Evolutionary conservation across 2,113 vertebrate genomes (phyloP).

Genomic region (Epinephelus fuscoguttatus): DNA sequence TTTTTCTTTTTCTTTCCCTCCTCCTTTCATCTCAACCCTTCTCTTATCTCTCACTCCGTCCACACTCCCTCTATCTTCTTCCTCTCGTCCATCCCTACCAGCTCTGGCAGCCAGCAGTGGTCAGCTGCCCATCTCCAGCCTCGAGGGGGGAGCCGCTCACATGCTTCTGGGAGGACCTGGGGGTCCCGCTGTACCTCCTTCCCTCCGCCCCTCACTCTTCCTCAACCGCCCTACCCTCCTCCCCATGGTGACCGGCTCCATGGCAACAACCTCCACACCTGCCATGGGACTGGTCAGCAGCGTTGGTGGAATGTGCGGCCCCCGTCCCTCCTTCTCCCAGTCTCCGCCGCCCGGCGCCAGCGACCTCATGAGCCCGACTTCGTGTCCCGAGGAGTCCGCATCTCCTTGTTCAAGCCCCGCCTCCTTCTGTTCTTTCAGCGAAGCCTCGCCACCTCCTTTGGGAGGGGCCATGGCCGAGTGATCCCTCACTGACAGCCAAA

Average conservation of each 20-base stretch:
- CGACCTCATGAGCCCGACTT: constrained; percentile 83
- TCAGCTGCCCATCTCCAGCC: constrained; percentile 89
- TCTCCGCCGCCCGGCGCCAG: constrained; percentile 83
- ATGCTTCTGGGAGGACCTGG: constrained; percentile 87
- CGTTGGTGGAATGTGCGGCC: constrained; percentile 15
- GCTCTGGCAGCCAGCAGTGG: constrained; percentile 91
- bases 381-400: constrained; percentile 82
- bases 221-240: constrained; percentile 90
- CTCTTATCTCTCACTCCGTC: constrained; percentile 2
- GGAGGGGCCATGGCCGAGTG: constrained; percentile 88
- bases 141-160: constrained; percentile 86
- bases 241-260: constrained; percentile 85
- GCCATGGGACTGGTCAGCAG: constrained; percentile 83
- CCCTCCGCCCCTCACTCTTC: constrained; percentile 89
- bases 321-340: constrained; percentile 70
- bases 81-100: constrained; percentile 53
- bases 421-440: constrained; percentile 88
- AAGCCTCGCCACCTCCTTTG: constrained; percentile 85
- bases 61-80: neutral
- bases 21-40: neutral
- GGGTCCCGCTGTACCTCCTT: constrained; percentile 70
- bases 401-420: constrained; percentile 86
- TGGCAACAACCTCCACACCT: constrained; percentile 79
- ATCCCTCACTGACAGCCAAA: constrained; percentile 57
- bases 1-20: neutral